Evolutionary conservation across 2,797 vertebrate species (phyloP).

Genomic region (Telmatherina bonti): DNA sequence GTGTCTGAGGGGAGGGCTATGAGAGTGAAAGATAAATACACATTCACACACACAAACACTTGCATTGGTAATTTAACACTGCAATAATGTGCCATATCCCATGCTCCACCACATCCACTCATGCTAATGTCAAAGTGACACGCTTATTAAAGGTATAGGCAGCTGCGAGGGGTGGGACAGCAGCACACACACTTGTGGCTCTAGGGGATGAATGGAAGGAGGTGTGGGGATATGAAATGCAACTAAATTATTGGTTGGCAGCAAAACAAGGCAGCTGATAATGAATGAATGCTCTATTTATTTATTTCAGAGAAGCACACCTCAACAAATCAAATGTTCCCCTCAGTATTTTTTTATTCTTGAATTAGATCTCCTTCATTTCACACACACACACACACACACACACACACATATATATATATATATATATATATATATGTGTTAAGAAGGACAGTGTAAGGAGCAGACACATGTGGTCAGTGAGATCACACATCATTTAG

Average conservation of each 20-base stretch:
- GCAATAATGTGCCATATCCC: conserved; percentile 27
- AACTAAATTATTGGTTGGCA: conserved; percentile 58
- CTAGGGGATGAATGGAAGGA: conserved; percentile 63
- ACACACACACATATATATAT: no score
- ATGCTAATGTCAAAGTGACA: conserved; percentile 30
- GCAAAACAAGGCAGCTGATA: conserved; percentile 57
- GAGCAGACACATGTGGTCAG: conserved; percentile 48
- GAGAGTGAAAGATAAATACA: conserved; percentile 15
- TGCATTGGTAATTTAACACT: conserved; percentile 45
- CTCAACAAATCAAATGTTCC: conserved; percentile 24
- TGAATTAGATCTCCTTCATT: conserved; percentile 26
- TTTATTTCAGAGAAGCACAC: conserved; percentile 20
- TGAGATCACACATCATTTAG: conserved; percentile 65
- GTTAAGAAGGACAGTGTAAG: conserved; percentile 32
- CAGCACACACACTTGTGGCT: conserved; percentile 66
- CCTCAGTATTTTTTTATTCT: conserved; percentile 25
- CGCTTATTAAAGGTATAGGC: conserved; percentile 30
- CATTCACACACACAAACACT: conserved; percentile 32
- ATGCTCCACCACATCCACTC: conserved; percentile 41
- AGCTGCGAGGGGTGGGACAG: conserved; percentile 21
- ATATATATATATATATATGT: conserved; percentile 52
- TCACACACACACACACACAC: no score
- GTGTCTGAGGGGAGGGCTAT: conserved; percentile 14
- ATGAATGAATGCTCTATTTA: conserved; percentile 64
- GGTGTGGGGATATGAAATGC: conserved; percentile 55